phyloP scores from a whole-genome alignment of 1,140 invertebrate species.

The Pogonomyrmex barbatus region DNA sequence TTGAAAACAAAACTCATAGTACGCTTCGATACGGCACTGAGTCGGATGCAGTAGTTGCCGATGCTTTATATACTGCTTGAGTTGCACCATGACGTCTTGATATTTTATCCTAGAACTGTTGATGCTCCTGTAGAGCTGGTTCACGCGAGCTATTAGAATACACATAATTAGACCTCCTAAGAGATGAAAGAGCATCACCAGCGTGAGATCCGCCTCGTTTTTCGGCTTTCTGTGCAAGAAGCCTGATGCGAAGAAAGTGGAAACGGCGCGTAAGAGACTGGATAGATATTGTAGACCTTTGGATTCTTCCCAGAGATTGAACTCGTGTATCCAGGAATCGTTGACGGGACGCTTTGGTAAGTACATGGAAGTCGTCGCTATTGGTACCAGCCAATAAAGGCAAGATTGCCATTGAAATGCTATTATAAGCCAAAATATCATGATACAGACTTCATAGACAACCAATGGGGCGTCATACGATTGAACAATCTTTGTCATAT shows the following conservation, averaged over 20 bases:
- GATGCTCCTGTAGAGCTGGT: conserved; percentile 79
- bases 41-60: conserved; percentile 77
- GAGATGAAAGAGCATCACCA: conserved; percentile 71
- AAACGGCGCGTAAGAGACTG: conserved; percentile 74
- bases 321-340: conserved; percentile 78
- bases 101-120: conserved; percentile 81
- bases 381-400: conserved; percentile 80
- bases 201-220: conserved; percentile 76
- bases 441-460: conserved; percentile 71
- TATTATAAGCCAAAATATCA: conserved; percentile 76
- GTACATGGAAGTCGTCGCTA: conserved; percentile 68
- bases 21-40: conserved; percentile 77
- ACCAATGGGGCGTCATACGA: conserved; percentile 65
- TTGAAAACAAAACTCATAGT: conserved; percentile 82
- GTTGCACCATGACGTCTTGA: conserved; percentile 74
- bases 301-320: conserved; percentile 73
- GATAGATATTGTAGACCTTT: conserved; percentile 66
- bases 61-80: conserved; percentile 83
- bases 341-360: conserved; percentile 57
- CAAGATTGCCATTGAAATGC: conserved; percentile 83
- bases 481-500: conserved; percentile 70
- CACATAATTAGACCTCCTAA: conserved; percentile 76
- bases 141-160: conserved; percentile 77
- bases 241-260: conserved; percentile 78
- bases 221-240: conserved; percentile 68